phyloP scores from a whole-genome alignment of 2,113 vertebrate genomes.

The Neoarius graeffei region DNA sequence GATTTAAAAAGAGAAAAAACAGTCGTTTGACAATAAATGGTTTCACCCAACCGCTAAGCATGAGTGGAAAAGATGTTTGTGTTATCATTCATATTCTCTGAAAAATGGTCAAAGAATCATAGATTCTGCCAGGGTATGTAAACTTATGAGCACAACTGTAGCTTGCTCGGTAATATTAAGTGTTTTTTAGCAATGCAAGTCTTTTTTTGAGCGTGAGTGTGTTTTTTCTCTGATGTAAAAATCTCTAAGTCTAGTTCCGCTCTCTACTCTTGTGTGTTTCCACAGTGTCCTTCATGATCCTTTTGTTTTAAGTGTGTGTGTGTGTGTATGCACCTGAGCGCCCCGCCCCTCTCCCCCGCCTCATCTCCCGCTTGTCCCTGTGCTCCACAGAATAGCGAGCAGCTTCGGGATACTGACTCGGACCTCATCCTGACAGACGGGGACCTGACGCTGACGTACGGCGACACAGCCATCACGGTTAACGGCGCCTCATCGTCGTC shows the following conservation, averaged over 20 bases:
- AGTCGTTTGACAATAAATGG: too few species aligned
- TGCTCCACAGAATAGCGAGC: slow-evolving; percentile 85
- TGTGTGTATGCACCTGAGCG: background rate
- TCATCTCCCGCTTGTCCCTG: slow-evolving; percentile 56
- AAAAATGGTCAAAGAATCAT: too few species aligned
- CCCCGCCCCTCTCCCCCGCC: slow-evolving; percentile 27
- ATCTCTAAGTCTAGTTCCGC: slow-evolving; percentile 31
- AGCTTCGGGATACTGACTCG: slow-evolving; percentile 86
- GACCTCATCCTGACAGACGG: slow-evolving; percentile 89
- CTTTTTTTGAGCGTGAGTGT: background rate
- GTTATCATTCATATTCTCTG: too few species aligned
- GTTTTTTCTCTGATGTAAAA: background rate
- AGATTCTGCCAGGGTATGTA: too few species aligned
- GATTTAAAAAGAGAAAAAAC: too few species aligned
- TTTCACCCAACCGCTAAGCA: too few species aligned
- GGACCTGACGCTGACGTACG: slow-evolving; percentile 91
- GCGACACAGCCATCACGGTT: slow-evolving; percentile 88
- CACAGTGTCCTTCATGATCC: slow-evolving; percentile 51
- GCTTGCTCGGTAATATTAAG: background rate
- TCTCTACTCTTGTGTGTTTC: slow-evolving; percentile 50
- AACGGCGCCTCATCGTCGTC: slow-evolving; percentile 81
- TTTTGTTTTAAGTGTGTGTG: too few species aligned
- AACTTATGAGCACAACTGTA: too few species aligned
- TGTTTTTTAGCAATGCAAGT: too few species aligned
- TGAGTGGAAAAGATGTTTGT: too few species aligned